These are phyloP conservation scores for Philhelius pedissequus DNA, from an alignment of 2,888 invertebrate species.

Conservation along the genomic window DNA sequence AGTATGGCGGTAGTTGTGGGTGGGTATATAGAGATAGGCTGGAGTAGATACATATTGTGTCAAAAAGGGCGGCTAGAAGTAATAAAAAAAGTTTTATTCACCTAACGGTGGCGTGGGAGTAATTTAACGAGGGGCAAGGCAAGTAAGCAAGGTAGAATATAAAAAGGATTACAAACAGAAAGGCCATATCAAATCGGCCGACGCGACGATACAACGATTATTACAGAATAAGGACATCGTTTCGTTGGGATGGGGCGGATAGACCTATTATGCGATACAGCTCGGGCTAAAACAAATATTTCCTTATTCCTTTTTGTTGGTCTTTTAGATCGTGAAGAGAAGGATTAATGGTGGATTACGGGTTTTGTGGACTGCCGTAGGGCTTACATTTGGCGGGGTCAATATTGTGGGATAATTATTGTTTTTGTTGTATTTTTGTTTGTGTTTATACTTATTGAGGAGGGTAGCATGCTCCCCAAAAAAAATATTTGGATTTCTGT, in stretches of 20 bases:
- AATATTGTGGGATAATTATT: slow-evolving; percentile 58
- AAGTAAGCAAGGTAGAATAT: background rate
- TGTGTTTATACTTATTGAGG: background rate
- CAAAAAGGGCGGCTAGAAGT: background rate
- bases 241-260: too few relatives aligned
- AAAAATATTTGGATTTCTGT: slow-evolving; percentile 10
- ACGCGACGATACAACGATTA: slow-evolving; percentile 21
- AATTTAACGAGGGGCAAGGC: background rate
- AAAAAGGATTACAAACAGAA: slow-evolving; percentile 21
- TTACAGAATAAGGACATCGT: slow-evolving; percentile 36
- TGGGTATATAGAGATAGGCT: too few relatives aligned
- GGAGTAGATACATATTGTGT: too few relatives aligned
- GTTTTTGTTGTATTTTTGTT: slow-evolving; percentile 26
- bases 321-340: background rate
- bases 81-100: slow-evolving; percentile 35
- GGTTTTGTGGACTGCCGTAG: background rate
- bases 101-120: background rate
- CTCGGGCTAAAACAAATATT: slow-evolving; percentile 35
- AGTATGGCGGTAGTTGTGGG: background rate
- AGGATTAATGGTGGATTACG: slow-evolving; percentile 55
- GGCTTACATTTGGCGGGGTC: slow-evolving; percentile 31
- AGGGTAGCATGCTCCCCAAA: background rate
- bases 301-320: background rate
- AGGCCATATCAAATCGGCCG: slow-evolving; percentile 34
- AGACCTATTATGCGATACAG: too few relatives aligned